A percentile compares a stretch with the other conserved stretches of the same genome.
These are phyloP conservation scores for Monarcha castaneiventris DNA, from an alignment of 2,113 vertebrate species.

Conservation along the genomic window DNA sequence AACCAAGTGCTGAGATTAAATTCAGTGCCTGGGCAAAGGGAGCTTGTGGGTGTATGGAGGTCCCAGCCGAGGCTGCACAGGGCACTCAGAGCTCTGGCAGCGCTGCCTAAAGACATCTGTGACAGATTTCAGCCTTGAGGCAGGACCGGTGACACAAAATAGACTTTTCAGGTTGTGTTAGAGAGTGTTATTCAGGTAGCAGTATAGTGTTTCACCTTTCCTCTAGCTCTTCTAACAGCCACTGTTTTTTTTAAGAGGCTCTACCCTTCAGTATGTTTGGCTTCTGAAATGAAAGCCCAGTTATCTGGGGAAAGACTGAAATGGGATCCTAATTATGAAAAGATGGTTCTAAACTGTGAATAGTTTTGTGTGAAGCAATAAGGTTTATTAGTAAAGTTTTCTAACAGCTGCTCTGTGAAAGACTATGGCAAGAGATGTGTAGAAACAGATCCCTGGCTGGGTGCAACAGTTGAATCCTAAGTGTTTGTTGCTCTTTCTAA, in stretches of 20 bases:
- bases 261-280: neutral
- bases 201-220: neutral
- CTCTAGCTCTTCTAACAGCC: neutral
- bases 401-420: neutral
- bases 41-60: too few species aligned
- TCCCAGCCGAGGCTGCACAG: neutral
- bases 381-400: neutral
- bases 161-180: neutral
- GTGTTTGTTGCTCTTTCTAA: neutral
- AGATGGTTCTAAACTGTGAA: neutral
- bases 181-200: neutral
- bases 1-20: neutral
- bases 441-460: neutral
- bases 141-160: neutral
- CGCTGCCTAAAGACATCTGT: neutral
- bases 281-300: neutral
- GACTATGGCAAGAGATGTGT: neutral
- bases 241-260: neutral
- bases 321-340: neutral
- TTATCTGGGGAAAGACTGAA: neutral
- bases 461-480: neutral
- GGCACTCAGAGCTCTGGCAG: neutral
- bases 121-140: neutral
- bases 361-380: neutral
- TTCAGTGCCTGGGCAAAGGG: neutral